phyloP scores from a whole-genome alignment of 2,797 vertebrate genomes.

The Galaxias olidus region DNA sequence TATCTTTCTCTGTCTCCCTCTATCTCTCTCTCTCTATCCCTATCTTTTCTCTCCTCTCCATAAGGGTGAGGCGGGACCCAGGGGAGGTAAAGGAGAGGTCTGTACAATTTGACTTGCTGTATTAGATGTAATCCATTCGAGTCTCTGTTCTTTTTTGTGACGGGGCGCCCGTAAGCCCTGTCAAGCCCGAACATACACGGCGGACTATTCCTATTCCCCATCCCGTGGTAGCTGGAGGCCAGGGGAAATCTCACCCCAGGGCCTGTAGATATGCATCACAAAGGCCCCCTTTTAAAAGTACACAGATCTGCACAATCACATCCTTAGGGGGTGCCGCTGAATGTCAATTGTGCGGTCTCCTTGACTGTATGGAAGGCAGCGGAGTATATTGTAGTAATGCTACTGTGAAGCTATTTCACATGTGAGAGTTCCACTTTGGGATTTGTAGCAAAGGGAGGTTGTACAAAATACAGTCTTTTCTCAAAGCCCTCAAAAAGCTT shows the following conservation, averaged over 20 bases:
- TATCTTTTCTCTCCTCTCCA: conserved; percentile 48
- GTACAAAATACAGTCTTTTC: too few species aligned
- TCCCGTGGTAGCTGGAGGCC: conserved; percentile 25
- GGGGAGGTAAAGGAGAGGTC: conserved; percentile 83
- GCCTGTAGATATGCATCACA: conserved; percentile 59
- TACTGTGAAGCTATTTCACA: too few species aligned
- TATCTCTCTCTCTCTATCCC: conserved; percentile 26
- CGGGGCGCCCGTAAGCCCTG: conserved; percentile 47
- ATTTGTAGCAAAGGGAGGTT: too few species aligned
- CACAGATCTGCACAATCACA: conserved; percentile 55
- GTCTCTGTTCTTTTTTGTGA: conserved; percentile 50
- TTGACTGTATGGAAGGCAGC: background rate
- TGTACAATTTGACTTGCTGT: conserved; percentile 68
- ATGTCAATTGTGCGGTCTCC: conserved; percentile 29
- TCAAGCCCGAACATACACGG: conserved; percentile 41
- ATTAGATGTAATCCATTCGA: conserved; percentile 67
- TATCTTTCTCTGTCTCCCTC: conserved; percentile 22
- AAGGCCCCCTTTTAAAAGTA: conserved; percentile 40
- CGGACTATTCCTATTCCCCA: too few species aligned
- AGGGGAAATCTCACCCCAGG: conserved; percentile 47
- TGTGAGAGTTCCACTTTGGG: too few species aligned
- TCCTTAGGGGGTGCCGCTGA: conserved; percentile 43
- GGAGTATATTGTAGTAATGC: too few species aligned
- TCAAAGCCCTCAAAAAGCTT: too few species aligned
- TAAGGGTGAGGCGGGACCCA: conserved; percentile 78